Evolutionary conservation across 2,113 vertebrate genomes (phyloP), one percentile per base, ranked within the genome.

Genomic region (Suncus etruscus): DNA sequence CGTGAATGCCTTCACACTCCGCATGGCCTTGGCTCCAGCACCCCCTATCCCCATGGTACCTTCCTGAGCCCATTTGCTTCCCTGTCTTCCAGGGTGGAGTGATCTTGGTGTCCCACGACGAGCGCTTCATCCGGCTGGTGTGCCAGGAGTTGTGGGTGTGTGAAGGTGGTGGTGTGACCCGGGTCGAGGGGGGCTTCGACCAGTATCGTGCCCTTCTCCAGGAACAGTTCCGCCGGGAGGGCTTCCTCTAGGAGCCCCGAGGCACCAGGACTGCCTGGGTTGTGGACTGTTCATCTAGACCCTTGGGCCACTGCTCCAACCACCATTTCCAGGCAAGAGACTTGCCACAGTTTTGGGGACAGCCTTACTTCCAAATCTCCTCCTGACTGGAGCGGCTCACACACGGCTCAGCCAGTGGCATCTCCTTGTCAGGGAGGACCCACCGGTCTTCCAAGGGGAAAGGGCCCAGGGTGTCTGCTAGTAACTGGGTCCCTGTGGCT

Each of bases 61-160:
- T 14, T 8, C 11, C 0, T 12, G 7, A 22, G 22, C 0, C 25
- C 39, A 50, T 32, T 27, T 3, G 3, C 6, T 73, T 61, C 93
- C 69, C 11, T 93, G n/a, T 90, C 77, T 93, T 92, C 50, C 96
- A 99, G 99, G 99, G 99, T 0, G 99, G 99, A 0, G 97, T 99
- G 68, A 98, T 99, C 63, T 97, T 99, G 88, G 99, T 99, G 80
- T 99, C 99, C 14, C 99, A 99, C 0, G 98, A 99, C 0, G 99
- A 99, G 92, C 98, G 99, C 24, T 99, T 99, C 95, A 99, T 99
- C 97, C 98, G 99, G 24, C 82, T 99, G 95, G 98, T 99, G 94
- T 99, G 99, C 96, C 98, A 96, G 75, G 99, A 99, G 98, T 97
- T 99, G 94, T 99, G 99, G 99, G 99, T 99, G 74, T 99, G 99